These are phyloP conservation scores for Noctuana brunneofusca DNA, from an alignment of 2,888 invertebrate species.

Conservation along the genomic window DNA sequence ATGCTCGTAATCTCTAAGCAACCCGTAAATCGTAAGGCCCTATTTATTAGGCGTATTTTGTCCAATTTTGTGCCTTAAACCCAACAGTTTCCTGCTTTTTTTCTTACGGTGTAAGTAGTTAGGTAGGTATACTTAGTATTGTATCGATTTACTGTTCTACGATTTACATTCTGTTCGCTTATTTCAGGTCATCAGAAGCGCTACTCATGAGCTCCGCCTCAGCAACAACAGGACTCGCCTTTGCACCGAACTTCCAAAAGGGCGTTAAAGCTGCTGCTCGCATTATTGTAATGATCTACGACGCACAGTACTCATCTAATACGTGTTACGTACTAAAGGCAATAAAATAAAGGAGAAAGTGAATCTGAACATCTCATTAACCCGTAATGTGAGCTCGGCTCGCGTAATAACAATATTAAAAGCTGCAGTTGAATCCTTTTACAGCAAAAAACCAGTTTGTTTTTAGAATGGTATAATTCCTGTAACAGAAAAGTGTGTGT, in stretches of 20 bases:
- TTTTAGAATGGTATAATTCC: too few relatives aligned
- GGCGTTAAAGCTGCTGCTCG: conserved; percentile 88
- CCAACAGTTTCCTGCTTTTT: too few relatives aligned
- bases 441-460: too few relatives aligned
- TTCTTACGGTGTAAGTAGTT: too few relatives aligned
- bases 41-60: too few relatives aligned
- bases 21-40: neutral
- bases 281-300: too few relatives aligned
- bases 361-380: conserved; percentile 9
- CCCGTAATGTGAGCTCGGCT: conserved; percentile 7
- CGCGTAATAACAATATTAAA: neutral
- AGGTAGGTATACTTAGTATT: too few relatives aligned
- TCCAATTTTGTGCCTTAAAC: too few relatives aligned
- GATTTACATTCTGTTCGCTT: neutral
- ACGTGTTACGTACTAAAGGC: conserved; percentile 7
- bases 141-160: neutral
- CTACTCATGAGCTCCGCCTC: conserved; percentile 87
- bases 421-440: too few relatives aligned
- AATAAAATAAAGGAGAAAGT: conserved; percentile 25
- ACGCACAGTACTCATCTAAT: neutral
- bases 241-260: conserved; percentile 92
- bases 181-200: conserved; percentile 86
- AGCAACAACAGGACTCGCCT: conserved; percentile 86
- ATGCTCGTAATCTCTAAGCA: too few relatives aligned
- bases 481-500: too few relatives aligned